Percentiles rank a stretch among this genome's conserved stretches.
Evolutionary conservation across 2,797 vertebrate genomes (phyloP).

Genomic region (Miichthys miiuy): DNA sequence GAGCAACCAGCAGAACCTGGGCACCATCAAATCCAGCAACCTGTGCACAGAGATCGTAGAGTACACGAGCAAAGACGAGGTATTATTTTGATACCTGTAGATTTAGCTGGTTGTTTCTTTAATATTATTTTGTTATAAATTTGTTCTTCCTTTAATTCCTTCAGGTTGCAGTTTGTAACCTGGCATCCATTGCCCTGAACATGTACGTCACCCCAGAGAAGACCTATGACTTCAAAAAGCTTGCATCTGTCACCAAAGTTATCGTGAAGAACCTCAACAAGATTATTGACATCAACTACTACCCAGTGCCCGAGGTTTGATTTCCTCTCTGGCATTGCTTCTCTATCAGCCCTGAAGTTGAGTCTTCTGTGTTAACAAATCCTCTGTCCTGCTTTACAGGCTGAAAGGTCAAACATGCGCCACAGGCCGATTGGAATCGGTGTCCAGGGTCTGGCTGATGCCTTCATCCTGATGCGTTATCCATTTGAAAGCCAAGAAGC

Average conservation of each 20-base stretch:
- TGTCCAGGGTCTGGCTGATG: constrained; percentile 95
- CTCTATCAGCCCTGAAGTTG: not conserved
- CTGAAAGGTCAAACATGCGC: constrained; percentile 90
- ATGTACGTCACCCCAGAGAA: constrained; percentile 94
- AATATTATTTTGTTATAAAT: not conserved
- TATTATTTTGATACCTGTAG: constrained; percentile 48
- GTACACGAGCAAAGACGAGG: constrained; percentile 95
- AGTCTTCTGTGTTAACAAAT: constrained; percentile 13
- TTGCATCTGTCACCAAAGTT: constrained; percentile 93
- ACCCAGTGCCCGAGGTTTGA: constrained; percentile 89
- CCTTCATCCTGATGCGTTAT: constrained; percentile 96
- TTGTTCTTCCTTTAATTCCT: constrained; percentile 13
- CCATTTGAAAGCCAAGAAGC: constrained; percentile 94
- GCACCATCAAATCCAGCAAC: constrained; percentile 97
- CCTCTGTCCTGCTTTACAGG: constrained; percentile 72
- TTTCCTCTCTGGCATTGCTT: not conserved
- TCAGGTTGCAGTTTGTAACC: constrained; percentile 92
- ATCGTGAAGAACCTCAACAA: constrained; percentile 96
- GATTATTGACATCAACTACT: constrained; percentile 98
- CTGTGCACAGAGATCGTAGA: constrained; percentile 96
- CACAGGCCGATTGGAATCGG: constrained; percentile 97
- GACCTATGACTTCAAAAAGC: constrained; percentile 91
- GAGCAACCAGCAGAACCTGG: constrained; percentile 98
- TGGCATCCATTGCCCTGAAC: constrained; percentile 96
- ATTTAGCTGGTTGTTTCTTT: not conserved